Conservation (phyloP, 2,113 vertebrate genomes). For the Solea senegalensis region DNA sequence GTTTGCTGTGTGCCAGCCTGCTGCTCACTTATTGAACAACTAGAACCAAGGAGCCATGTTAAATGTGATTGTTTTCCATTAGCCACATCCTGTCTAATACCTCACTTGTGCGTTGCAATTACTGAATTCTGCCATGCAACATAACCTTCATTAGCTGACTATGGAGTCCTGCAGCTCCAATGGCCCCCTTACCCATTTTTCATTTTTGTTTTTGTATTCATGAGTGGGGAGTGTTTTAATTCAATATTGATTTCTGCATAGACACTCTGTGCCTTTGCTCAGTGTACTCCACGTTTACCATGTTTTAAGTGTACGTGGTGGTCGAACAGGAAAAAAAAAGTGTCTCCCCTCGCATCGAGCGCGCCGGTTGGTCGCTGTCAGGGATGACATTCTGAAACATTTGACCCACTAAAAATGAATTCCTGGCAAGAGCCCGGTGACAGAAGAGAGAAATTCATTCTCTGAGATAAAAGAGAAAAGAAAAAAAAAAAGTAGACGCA, state of each 20-base stretch:
- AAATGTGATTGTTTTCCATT: slow-evolving; percentile 98
- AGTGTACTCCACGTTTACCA: slow-evolving; percentile 49
- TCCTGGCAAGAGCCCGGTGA: slow-evolving; percentile 73
- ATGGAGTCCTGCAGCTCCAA: slow-evolving; percentile 68
- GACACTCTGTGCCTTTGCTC: slow-evolving; percentile 52
- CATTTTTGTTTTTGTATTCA: slow-evolving; percentile 69
- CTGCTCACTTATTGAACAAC: slow-evolving; percentile 96
- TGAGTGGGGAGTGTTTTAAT: slow-evolving; percentile 76
- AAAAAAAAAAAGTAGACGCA: slow-evolving; percentile 73
- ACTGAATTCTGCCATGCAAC: slow-evolving; percentile 83
- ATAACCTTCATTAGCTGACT: slow-evolving; percentile 83
- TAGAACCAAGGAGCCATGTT: slow-evolving; percentile 90
- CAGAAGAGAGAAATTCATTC: slow-evolving; percentile 79
- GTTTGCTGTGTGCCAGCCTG: slow-evolving; percentile 93
- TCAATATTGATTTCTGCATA: slow-evolving; percentile 77
- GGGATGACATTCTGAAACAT: slow-evolving; percentile 83
- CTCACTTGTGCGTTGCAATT: slow-evolving; percentile 85
- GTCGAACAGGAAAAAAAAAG: slow-evolving; percentile 49
- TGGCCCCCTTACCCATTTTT: slow-evolving; percentile 56
- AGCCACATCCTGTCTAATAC: slow-evolving; percentile 89
- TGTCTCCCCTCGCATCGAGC: slow-evolving; percentile 78
- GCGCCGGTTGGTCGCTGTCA: slow-evolving; percentile 80
- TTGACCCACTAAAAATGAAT: slow-evolving; percentile 84
- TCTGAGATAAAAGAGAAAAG: slow-evolving; percentile 36
- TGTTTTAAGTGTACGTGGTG: slow-evolving; percentile 70